Evolutionary conservation across 2,888 invertebrate species (phyloP).

Genomic region (Mactromeris polynyma): DNA sequence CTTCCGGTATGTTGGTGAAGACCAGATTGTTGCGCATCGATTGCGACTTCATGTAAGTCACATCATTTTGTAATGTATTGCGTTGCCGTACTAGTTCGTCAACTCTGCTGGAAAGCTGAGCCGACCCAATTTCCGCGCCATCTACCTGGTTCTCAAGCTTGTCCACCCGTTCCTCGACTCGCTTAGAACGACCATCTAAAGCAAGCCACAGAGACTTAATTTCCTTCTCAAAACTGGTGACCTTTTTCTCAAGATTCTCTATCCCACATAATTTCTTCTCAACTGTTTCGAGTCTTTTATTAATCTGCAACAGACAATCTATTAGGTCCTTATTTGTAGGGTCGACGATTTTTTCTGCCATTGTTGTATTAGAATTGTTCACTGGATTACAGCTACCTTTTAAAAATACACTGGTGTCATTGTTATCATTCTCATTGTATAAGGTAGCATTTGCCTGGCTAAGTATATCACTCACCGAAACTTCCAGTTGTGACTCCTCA

Average conservation of each 20-base stretch:
- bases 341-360: too few relatives aligned
- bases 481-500: too few relatives aligned
- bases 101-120: neutral
- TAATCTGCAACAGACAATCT: too few relatives aligned
- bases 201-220: neutral
- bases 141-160: neutral
- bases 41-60: neutral
- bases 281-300: too few relatives aligned
- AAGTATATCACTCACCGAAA: too few relatives aligned
- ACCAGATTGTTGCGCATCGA: constrained; percentile 7
- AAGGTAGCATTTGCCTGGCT: too few relatives aligned
- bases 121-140: neutral
- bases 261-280: too few relatives aligned
- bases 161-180: neutral
- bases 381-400: too few relatives aligned
- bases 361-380: too few relatives aligned
- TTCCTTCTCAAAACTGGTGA: neutral
- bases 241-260: neutral
- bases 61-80: neutral
- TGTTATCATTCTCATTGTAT: too few relatives aligned
- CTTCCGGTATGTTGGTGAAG: neutral
- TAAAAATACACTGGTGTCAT: too few relatives aligned
- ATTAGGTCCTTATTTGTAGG: too few relatives aligned
- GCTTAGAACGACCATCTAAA: neutral
- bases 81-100: neutral